A percentile compares a stretch with the other conserved stretches of the same genome.
Evolutionary conservation across 1,140 invertebrate species (phyloP).

Genomic region (Cherax quadricarinatus): DNA sequence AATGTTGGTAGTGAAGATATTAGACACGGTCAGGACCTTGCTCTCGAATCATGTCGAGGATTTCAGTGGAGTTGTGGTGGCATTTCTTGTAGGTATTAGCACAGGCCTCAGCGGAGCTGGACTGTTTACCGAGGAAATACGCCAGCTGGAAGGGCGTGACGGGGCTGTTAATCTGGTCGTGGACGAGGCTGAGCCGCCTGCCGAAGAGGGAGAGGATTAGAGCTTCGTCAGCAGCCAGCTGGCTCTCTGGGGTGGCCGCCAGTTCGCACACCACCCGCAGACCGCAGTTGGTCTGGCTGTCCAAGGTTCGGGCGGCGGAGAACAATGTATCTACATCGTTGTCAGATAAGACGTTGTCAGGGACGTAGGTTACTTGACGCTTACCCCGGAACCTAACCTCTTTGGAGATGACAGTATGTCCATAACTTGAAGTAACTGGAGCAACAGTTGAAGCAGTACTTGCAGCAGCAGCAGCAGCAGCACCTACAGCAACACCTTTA

Average conservation of each 20-base stretch:
- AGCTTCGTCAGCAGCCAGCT: conserved; percentile 26
- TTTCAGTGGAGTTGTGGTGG: background rate
- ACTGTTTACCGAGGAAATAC: conserved; percentile 2
- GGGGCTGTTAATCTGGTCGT: conserved; percentile 13
- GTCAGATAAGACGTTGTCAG: background rate
- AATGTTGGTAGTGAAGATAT: background rate
- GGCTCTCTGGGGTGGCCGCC: background rate
- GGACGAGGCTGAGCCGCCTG: background rate
- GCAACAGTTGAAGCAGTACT: too few relatives aligned
- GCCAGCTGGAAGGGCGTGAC: conserved; percentile 25
- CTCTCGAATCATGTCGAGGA: conserved; percentile 20
- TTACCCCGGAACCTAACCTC: background rate
- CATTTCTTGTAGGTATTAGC: conserved; percentile 15
- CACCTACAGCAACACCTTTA: background rate
- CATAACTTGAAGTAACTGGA: too few relatives aligned
- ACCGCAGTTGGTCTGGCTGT: conserved; percentile 27
- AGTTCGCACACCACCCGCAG: conserved; percentile 51
- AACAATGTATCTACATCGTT: conserved; percentile 29
- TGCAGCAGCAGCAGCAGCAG: background rate
- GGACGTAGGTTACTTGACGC: background rate
- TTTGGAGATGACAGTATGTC: background rate
- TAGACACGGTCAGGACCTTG: background rate
- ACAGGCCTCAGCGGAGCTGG: background rate
- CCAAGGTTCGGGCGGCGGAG: background rate
- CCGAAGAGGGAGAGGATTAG: conserved; percentile 25